Evolutionary conservation across 1,140 invertebrate species (phyloP), one percentile per base, ranked within the genome.

Genomic region (Macrobrachium nipponense): DNA sequence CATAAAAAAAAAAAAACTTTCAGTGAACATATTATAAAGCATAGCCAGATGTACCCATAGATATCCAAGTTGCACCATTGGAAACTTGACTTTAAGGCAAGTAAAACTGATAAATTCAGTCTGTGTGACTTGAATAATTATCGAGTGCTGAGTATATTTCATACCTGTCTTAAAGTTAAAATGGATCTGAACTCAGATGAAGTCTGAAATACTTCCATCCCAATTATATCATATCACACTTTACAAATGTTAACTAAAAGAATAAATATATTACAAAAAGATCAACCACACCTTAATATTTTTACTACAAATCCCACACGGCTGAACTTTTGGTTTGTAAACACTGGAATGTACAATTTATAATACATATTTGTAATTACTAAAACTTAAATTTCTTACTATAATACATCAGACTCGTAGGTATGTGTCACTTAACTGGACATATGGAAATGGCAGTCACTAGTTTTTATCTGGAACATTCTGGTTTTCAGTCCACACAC

Each of bases 291-390:
- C 76, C 58, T 60, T 72, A 79, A 79, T 73, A 58, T 61, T 59
- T 14, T 68, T 36, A 80, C 75, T 20, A 77, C 73, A 62, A 36
- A 80, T 86, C 83, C 83, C 77, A 64, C 60, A 66, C 58, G 77
- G 60, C 44, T 80, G 7, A 86, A 83, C 73, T 80, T 86, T 73
- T 86, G 77, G 77, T 64, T 86, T 80, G 59, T 61, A 86, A 78
- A 73, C 83, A 86, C 68, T 86, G 83, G 83, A 86, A 86, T 86
- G 83, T 86, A 86, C 83, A 86, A 80, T 86, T 86, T 62, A 80
- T 86, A 83, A 76, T 76, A 72, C 70, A 81, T 62, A 80, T 62
- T 43, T 82, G 72, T 82, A 60, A 80, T 72, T 86, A 86, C 61
- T 86, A 84, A 43, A 80, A 64, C 44, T 66, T 66, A n/a, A 36